These are phyloP conservation scores for Tonatia bakeri DNA, from an alignment of 2,113 vertebrate genomes.

Conservation along the genomic window DNA sequence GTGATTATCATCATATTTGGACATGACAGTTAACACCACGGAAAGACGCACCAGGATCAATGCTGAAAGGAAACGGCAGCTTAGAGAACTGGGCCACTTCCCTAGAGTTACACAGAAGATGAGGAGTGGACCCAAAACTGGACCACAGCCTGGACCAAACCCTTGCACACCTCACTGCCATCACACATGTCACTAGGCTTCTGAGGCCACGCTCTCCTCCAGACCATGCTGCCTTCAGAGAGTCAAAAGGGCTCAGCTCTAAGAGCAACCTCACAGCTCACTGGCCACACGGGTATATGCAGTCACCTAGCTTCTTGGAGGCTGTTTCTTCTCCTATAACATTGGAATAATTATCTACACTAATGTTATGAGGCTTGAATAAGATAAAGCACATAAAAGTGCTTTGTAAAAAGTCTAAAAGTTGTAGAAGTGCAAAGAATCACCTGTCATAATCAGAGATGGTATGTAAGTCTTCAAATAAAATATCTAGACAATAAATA, in stretches of 20 bases:
- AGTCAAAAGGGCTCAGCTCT: background rate
- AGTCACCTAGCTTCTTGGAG: background rate
- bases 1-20: background rate
- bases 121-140: background rate
- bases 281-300: background rate
- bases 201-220: background rate
- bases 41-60: background rate
- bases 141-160: background rate
- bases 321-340: background rate
- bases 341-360: background rate
- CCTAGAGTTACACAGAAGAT: background rate
- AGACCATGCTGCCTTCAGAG: background rate
- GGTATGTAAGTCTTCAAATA: background rate
- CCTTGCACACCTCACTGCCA: background rate
- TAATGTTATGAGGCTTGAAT: background rate
- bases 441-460: background rate
- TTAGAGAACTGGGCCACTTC: background rate
- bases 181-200: background rate
- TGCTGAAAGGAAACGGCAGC: background rate
- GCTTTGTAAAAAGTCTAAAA: background rate
- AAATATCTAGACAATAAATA: background rate
- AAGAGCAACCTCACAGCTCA: background rate
- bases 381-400: background rate
- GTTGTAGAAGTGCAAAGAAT: background rate
- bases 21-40: background rate